Evolutionary conservation across 2,797 vertebrate species (phyloP).

Genomic region (Bradypodion pumilum): DNA sequence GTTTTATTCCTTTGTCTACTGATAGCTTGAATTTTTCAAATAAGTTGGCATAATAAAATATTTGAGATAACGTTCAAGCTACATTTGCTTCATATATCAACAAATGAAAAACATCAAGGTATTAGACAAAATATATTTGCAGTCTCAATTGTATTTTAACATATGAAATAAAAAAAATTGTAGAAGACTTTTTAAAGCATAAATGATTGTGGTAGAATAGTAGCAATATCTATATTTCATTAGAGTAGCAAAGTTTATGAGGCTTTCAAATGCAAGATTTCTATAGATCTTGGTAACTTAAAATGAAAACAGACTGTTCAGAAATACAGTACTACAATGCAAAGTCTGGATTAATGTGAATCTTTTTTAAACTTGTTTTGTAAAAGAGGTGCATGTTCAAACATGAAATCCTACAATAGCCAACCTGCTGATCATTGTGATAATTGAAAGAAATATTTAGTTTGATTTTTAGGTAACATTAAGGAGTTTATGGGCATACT

Average conservation of each 20-base stretch:
- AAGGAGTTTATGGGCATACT: constrained; percentile 42
- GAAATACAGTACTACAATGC: neutral
- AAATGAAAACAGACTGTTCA: neutral
- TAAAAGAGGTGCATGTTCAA: constrained; percentile 63
- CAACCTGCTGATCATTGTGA: constrained; percentile 63
- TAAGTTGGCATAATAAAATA: neutral
- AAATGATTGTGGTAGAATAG: neutral
- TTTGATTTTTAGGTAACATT: constrained; percentile 39
- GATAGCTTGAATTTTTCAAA: constrained; percentile 20
- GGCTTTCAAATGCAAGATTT: constrained; percentile 45
- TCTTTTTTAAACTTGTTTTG: constrained; percentile 56
- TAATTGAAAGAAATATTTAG: constrained; percentile 46
- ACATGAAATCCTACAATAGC: constrained; percentile 68
- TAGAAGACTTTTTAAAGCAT: neutral
- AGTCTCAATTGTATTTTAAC: neutral
- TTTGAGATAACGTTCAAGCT: neutral
- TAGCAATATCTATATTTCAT: constrained; percentile 3
- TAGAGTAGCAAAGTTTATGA: constrained; percentile 54
- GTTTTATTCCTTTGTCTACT: constrained; percentile 27
- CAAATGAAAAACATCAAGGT: neutral
- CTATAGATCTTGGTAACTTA: constrained; percentile 25
- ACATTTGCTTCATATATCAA: neutral
- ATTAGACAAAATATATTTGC: neutral
- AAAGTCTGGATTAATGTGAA: constrained; percentile 12
- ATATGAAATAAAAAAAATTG: neutral